Evolutionary conservation across 2,888 invertebrate species (phyloP), one percentile per base, ranked within the genome.

Genomic region (Micoletzkya japonica): DNA sequence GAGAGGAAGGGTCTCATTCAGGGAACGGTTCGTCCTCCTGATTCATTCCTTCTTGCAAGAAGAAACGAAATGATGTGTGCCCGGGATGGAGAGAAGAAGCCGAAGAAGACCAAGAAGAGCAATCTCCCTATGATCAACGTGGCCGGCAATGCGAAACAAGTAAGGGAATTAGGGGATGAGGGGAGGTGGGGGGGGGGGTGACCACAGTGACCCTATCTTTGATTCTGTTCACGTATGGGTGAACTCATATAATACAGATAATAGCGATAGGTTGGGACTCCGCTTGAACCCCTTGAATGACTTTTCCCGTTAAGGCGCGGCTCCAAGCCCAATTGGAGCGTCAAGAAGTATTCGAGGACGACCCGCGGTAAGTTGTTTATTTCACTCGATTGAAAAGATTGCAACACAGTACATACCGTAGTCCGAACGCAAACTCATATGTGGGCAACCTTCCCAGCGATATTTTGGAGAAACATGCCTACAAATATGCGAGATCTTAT

Each of bases 81-180:
- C 10, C 20, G 44, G 37, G 60, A 60, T 59, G 59, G 17, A 10
- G 60, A 37, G 17, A 60, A 60, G 60, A 60, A 26, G n/a, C n/a
- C n/a, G 39, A 60, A 60, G 44, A 60, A 39, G 26, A 37, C 14
- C 3, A 60, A 60, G 60, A 60, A 60, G 60, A 60, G 20, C 10
- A 28, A 60, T 60, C 44, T 60, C 4, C 60, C 60, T 39, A n/a
- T 60, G 10, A 60, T 60, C 20, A 37, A 60, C 44, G 32, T 60
- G 44, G 28, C 28, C 44, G 60, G 60, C 26, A 32, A 32, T 30
- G 39, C 60, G 2, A 60, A 44, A 30, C 30, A 10, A 4, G 24
- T 30, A 26, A 32, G 36, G 57, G 57, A 34, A 56, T 2, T 28
- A 7, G 1, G 34, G 24, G 1, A 17, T 20, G 17, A 17, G 7